Conservation (phyloP, 1,140 invertebrate species). For the Scaptomyza pallida region DNA sequence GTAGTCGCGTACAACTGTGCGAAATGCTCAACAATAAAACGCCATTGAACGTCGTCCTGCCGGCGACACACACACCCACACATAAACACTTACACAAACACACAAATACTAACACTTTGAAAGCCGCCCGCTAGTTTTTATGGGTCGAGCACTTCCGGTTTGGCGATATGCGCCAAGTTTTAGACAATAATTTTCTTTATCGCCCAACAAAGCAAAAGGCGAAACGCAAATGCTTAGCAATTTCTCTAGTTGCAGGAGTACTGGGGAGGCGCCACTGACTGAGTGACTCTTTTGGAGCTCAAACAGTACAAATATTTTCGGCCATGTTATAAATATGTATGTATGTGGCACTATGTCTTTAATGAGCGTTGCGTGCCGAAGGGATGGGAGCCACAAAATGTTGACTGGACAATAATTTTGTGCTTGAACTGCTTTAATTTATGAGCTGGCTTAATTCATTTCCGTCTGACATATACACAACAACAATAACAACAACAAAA, state of each 20-base stretch:
- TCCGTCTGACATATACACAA: conserved; percentile 34
- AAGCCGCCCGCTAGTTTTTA: conserved; percentile 70
- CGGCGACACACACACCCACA: conserved; percentile 48
- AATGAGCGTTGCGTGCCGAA: conserved; percentile 16
- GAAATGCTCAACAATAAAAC: conserved; percentile 72
- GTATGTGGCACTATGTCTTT: conserved; percentile 36
- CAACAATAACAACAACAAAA: conserved; percentile 24
- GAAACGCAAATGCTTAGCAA: conserved; percentile 65
- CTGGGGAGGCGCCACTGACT: neutral
- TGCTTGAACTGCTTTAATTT: conserved; percentile 62
- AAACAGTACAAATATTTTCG: conserved; percentile 47
- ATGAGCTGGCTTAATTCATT: conserved; percentile 79
- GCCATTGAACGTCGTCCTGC: conserved; percentile 61
- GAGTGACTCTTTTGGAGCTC: conserved; percentile 8
- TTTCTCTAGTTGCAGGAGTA: conserved; percentile 6
- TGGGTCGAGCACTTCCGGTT: conserved; percentile 70
- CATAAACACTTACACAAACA: conserved; percentile 9
- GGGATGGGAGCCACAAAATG: conserved; percentile 32
- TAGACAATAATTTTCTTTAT: conserved; percentile 73
- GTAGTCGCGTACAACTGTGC: conserved; percentile 48
- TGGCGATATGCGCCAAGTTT: conserved; percentile 73
- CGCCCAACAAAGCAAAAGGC: conserved; percentile 57
- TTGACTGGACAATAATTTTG: conserved; percentile 59
- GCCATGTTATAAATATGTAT: conserved; percentile 68
- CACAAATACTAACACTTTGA: neutral